Conservation (phyloP, 2,888 invertebrate genomes). For the Serripes groenlandicus region DNA sequence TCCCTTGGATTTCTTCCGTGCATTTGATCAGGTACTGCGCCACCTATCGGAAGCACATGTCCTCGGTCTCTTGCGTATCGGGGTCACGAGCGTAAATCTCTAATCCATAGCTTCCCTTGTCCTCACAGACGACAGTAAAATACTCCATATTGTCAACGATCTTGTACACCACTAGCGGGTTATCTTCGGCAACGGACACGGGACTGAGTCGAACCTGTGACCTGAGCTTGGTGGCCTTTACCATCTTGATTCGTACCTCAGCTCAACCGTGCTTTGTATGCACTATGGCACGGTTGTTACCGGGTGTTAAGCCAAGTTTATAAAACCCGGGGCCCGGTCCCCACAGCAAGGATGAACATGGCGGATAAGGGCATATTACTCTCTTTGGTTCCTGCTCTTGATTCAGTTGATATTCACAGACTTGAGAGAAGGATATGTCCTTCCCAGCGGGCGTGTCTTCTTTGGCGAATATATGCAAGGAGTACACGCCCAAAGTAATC, state of each 20-base stretch:
- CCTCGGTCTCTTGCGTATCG: slow-evolving; percentile 71
- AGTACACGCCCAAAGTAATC: slow-evolving; percentile 68
- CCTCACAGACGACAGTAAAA: slow-evolving; percentile 65
- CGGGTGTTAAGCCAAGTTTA: slow-evolving; percentile 68
- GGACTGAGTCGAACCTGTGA: slow-evolving; percentile 67
- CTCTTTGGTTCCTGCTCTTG: slow-evolving; percentile 64
- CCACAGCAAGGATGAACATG: slow-evolving; percentile 75
- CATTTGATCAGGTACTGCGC: slow-evolving; percentile 73
- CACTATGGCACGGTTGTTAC: slow-evolving; percentile 64
- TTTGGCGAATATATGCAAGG: slow-evolving; percentile 70
- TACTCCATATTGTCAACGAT: slow-evolving; percentile 64
- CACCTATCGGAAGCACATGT: slow-evolving; percentile 73
- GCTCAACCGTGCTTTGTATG: slow-evolving; percentile 66
- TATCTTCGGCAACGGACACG: slow-evolving; percentile 54
- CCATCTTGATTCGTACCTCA: slow-evolving; percentile 67
- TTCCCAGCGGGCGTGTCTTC: slow-evolving; percentile 70
- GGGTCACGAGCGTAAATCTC: slow-evolving; percentile 75
- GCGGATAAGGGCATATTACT: slow-evolving; percentile 68
- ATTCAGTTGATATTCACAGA: slow-evolving; percentile 71
- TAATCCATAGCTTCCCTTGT: slow-evolving; percentile 71
- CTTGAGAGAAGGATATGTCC: slow-evolving; percentile 72
- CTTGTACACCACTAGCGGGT: slow-evolving; percentile 70
- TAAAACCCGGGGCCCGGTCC: slow-evolving; percentile 72
- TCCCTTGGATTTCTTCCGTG: slow-evolving; percentile 65
- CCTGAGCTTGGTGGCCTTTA: slow-evolving; percentile 70